These are phyloP conservation scores for Otolemur crassicaudatus DNA, from an alignment of 2,797 vertebrate genomes.

Conservation along the genomic window DNA sequence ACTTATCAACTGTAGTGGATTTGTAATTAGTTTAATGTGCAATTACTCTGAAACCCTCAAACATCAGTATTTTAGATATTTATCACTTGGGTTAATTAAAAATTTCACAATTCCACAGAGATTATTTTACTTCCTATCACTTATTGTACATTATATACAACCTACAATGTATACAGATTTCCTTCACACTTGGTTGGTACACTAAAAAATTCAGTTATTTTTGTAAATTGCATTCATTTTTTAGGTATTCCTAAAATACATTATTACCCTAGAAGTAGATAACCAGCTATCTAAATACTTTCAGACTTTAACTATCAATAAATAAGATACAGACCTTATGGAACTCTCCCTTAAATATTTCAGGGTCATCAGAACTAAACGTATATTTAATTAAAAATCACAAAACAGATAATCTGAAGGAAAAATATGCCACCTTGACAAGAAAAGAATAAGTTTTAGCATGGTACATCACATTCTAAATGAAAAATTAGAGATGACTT, in stretches of 20 bases:
- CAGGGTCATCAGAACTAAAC: not conserved
- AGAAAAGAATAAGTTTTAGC: conserved; percentile 11
- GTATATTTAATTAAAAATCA: conserved; percentile 11
- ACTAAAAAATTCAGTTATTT: not conserved
- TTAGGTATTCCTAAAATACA: not conserved
- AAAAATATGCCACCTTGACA: not conserved
- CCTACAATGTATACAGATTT: not conserved
- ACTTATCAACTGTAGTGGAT: not conserved
- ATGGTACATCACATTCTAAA: not conserved
- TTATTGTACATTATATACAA: not conserved
- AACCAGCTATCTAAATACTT: not conserved
- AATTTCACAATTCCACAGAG: not conserved
- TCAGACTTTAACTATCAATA: not conserved
- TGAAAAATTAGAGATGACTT: not conserved
- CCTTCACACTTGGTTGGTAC: not conserved
- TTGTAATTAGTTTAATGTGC: not conserved
- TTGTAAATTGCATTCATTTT: conserved; percentile 14
- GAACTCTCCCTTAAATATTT: too few species aligned
- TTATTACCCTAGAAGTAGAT: not conserved
- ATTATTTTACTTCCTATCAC: not conserved
- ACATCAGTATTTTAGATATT: not conserved
- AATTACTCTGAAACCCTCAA: conserved; percentile 29
- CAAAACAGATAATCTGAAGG: not conserved
- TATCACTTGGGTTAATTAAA: not conserved
- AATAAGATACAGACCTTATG: too few species aligned